Conservation (phyloP, 1,140 invertebrate genomes). For the Rhopalosiphum maidis region DNA sequence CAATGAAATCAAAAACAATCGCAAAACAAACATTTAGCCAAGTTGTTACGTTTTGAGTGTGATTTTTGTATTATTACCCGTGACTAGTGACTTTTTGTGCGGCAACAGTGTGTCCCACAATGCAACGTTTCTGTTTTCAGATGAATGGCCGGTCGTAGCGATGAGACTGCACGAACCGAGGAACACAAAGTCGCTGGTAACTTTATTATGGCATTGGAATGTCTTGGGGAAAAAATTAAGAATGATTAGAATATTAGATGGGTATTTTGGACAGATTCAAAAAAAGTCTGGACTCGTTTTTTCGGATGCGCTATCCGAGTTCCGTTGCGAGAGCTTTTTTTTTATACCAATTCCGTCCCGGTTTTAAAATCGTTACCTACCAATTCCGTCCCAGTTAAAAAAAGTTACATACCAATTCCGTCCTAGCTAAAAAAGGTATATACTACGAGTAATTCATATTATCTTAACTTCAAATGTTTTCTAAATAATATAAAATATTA, state of each 20-base stretch:
- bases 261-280: background rate
- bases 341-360: no score
- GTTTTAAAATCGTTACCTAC: no score
- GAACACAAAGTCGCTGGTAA: slow-evolving; percentile 97
- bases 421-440: no score
- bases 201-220: slow-evolving; percentile 95
- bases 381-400: no score
- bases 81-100: slow-evolving; percentile 89
- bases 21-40: background rate
- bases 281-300: background rate
- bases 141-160: slow-evolving; percentile 96
- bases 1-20: slow-evolving; percentile 58
- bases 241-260: background rate
- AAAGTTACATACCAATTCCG: no score
- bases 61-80: slow-evolving; percentile 67
- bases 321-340: no score
- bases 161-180: slow-evolving; percentile 95
- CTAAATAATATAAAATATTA: no score
- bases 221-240: slow-evolving; percentile 72
- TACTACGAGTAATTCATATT: no score
- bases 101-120: slow-evolving; percentile 98
- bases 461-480: no score
- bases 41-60: background rate
- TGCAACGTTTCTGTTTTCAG: slow-evolving; percentile 96
- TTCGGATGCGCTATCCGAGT: background rate